phyloP scores from a whole-genome alignment of 2,888 invertebrate species.

The Eucriotettix oculatus region DNA sequence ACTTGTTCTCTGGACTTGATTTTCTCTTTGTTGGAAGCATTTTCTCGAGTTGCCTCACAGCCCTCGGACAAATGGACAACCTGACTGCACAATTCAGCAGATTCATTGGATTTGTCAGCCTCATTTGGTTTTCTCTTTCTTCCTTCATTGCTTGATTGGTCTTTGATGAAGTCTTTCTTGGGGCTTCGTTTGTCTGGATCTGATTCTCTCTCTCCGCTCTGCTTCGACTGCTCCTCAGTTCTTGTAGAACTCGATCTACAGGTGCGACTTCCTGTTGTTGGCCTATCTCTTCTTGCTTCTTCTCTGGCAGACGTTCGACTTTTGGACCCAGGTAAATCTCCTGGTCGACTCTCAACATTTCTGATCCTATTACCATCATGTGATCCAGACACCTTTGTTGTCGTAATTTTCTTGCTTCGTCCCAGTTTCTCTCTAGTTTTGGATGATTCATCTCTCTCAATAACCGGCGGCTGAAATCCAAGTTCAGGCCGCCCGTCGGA shows the following conservation, averaged over 20 bases:
- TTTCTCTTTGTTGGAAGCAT: slow-evolving; percentile 30
- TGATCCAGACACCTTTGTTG: slow-evolving; percentile 12
- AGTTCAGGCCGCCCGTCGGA: slow-evolving; percentile 61
- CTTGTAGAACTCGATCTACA: slow-evolving; percentile 10
- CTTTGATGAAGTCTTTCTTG: slow-evolving; percentile 5
- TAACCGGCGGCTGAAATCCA: slow-evolving; percentile 51
- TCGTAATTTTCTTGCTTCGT: slow-evolving; percentile 10
- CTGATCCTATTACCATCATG: slow-evolving; percentile 42
- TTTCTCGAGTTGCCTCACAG: slow-evolving; percentile 4
- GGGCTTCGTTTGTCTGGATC: slow-evolving; percentile 6
- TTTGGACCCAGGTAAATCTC: slow-evolving; percentile 46
- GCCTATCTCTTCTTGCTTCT: slow-evolving; percentile 3
- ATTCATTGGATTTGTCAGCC: slow-evolving; percentile 13
- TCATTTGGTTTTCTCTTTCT: slow-evolving; percentile 26
- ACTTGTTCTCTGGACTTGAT: slow-evolving; percentile 28
- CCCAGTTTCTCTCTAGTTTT: slow-evolving; percentile 23
- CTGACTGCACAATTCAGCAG: slow-evolving; percentile 5
- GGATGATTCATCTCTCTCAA: slow-evolving; percentile 59
- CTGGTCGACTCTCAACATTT: slow-evolving; percentile 44
- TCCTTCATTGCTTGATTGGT: slow-evolving; percentile 8
- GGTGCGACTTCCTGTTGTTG: neutral
- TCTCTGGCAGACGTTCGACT: slow-evolving; percentile 19
- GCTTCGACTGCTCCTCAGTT: slow-evolving; percentile 23
- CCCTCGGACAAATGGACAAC: slow-evolving; percentile 4
- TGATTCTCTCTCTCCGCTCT: slow-evolving; percentile 26